Evolutionary conservation across 2,888 invertebrate species (phyloP).

Genomic region (Apodemia zela): DNA sequence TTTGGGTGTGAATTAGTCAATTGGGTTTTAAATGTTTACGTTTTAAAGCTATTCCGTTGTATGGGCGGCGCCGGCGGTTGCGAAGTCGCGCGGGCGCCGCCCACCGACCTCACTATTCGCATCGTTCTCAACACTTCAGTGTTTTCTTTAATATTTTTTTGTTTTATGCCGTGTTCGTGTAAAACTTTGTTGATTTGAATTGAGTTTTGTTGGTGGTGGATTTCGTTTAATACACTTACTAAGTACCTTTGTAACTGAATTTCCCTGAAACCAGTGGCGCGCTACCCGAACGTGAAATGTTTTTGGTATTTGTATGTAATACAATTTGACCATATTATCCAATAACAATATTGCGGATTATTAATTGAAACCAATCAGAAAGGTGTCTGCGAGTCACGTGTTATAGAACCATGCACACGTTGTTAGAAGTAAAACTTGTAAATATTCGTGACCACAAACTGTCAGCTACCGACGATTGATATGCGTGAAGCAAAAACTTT

Average conservation of each 20-base stretch:
- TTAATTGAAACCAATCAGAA: neutral
- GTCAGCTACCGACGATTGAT: neutral
- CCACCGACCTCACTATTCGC: constrained; percentile 67
- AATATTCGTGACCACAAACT: neutral
- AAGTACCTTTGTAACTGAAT: constrained; percentile 43
- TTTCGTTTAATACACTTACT: constrained; percentile 76
- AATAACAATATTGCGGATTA: neutral
- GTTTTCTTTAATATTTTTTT: constrained; percentile 66
- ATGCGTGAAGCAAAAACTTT: too few relatives aligned
- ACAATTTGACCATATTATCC: neutral
- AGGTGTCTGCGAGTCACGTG: constrained; percentile 20
- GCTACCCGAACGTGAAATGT: constrained; percentile 25
- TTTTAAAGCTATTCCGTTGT: constrained; percentile 73
- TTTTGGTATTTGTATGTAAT: constrained; percentile 4
- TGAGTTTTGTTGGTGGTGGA: constrained; percentile 81
- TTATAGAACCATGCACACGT: constrained; percentile 6
- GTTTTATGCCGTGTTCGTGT: constrained; percentile 80
- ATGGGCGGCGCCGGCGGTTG: constrained; percentile 67
- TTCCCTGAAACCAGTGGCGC: constrained; percentile 39
- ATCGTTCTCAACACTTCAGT: constrained; percentile 76
- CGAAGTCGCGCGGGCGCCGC: constrained; percentile 58
- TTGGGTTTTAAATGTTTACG: constrained; percentile 80
- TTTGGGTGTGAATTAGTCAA: constrained; percentile 81
- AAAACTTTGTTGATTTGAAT: constrained; percentile 72
- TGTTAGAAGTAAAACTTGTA: constrained; percentile 2